phyloP scores from a whole-genome alignment of 2,113 vertebrate species.

The Thomomys bottae region DNA sequence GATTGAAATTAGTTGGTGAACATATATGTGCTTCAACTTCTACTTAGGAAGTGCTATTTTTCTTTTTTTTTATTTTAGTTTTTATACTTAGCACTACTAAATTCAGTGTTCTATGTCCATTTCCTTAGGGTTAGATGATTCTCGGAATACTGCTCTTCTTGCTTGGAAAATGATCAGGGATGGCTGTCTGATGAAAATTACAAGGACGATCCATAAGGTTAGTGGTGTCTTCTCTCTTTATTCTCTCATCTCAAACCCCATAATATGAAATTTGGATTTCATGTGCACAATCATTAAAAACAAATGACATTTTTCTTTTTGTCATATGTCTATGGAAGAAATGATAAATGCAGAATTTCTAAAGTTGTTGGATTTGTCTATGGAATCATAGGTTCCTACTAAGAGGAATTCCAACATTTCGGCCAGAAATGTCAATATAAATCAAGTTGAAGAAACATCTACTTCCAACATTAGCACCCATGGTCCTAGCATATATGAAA shows the following conservation, averaged over 20 bases:
- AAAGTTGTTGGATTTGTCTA: slow-evolving; percentile 82
- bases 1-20: slow-evolving; percentile 27
- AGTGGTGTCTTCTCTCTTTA: slow-evolving; percentile 82
- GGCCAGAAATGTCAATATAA: slow-evolving; percentile 65
- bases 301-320: slow-evolving; percentile 57
- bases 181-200: slow-evolving; percentile 94
- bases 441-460: slow-evolving; percentile 62
- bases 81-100: not conserved
- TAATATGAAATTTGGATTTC: slow-evolving; percentile 39
- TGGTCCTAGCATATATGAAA: slow-evolving; percentile 1
- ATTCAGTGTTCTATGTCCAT: not conserved
- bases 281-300: slow-evolving; percentile 50
- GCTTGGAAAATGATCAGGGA: slow-evolving; percentile 94
- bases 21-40: not conserved
- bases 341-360: slow-evolving; percentile 70
- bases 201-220: slow-evolving; percentile 92
- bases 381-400: slow-evolving; percentile 79
- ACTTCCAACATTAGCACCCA: slow-evolving; percentile 60
- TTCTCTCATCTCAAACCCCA: slow-evolving; percentile 62
- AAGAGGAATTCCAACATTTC: slow-evolving; percentile 75
- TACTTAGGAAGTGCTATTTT: not conserved
- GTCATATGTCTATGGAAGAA: slow-evolving; percentile 43
- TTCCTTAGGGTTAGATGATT: slow-evolving; percentile 93
- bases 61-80: not conserved
- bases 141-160: slow-evolving; percentile 93